Conservation (phyloP, 2,888 invertebrate species). For the Leuctra nigra region DNA sequence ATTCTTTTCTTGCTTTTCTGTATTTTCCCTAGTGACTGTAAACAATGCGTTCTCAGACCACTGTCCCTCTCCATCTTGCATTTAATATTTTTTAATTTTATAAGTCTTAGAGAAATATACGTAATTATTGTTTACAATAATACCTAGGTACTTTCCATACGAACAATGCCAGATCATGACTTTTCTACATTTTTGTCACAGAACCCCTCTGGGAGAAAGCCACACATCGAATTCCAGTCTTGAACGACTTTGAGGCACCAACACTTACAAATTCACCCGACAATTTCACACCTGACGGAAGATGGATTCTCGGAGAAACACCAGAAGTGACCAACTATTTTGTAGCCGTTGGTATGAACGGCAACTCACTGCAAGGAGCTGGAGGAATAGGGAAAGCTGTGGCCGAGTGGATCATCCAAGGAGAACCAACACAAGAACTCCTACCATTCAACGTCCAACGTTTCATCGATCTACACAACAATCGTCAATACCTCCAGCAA, state of each 20-base stretch:
- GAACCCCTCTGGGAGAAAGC: conserved; percentile 48
- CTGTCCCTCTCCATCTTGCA: no score
- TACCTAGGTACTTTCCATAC: no score
- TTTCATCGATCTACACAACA: conserved; percentile 60
- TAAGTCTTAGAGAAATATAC: no score
- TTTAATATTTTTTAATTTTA: no score
- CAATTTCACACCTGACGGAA: conserved; percentile 64
- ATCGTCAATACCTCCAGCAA: conserved; percentile 52
- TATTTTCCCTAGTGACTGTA: no score
- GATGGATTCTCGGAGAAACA: conserved; percentile 60
- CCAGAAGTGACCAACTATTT: conserved; percentile 63
- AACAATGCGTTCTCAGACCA: no score
- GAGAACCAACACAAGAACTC: conserved; percentile 54
- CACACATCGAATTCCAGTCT: conserved; percentile 48
- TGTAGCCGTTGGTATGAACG: conserved; percentile 67
- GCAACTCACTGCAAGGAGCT: conserved; percentile 60
- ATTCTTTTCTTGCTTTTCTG: no score
- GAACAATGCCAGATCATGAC: no score
- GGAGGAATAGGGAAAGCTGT: conserved; percentile 62
- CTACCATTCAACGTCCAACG: conserved; percentile 58
- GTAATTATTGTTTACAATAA: no score
- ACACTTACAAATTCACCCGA: conserved; percentile 57
- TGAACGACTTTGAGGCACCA: conserved; percentile 46
- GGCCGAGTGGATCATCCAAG: conserved; percentile 62
- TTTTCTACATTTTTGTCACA: conserved; percentile 34